phyloP scores from a whole-genome alignment of 37 sponge, comb jelly and placozoan species.

The Lycopodina hypogea region DNA sequence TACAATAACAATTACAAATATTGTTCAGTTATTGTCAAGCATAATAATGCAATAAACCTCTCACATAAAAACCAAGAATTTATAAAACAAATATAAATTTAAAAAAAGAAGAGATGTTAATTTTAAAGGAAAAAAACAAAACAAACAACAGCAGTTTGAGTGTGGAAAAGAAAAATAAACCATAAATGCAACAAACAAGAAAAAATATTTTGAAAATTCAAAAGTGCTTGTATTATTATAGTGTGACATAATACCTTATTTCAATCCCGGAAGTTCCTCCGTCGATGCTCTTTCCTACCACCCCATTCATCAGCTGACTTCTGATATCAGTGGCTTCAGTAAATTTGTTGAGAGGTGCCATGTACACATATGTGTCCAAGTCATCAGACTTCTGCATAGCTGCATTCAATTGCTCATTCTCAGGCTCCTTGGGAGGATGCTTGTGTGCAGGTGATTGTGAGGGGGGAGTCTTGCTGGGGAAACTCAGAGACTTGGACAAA shows the following conservation, averaged over 20 bases:
- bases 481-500: neutral
- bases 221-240: no score
- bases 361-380: constrained; percentile 57
- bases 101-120: neutral
- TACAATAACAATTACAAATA: neutral
- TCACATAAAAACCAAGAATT: no score
- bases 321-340: no score
- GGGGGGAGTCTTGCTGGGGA: neutral
- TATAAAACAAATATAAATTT: neutral
- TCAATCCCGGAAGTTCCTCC: no score
- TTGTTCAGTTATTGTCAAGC: no score
- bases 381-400: constrained; percentile 7
- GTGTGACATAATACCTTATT: no score
- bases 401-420: constrained; percentile 4
- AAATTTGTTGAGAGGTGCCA: constrained; percentile 47
- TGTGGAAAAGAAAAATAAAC: neutral
- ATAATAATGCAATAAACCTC: no score
- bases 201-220: no score
- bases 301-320: no score
- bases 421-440: neutral
- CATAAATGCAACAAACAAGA: neutral
- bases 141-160: neutral
- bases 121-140: no score
- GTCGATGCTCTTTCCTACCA: no score
- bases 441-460: neutral